Conservation (phyloP, 2,888 invertebrate species). For the Drosophila mimetica region DNA sequence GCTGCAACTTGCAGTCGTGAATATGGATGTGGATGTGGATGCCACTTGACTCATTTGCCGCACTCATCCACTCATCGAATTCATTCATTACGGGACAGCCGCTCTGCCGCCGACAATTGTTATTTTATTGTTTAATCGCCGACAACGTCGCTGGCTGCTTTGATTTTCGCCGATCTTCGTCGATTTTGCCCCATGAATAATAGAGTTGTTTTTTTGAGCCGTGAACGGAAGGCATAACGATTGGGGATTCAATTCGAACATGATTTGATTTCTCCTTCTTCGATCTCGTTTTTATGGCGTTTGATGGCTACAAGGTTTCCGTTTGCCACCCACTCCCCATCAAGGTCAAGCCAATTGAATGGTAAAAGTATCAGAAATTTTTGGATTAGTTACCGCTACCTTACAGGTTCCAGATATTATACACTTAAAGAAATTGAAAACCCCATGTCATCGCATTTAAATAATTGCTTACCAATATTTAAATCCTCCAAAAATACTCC, state of each 20-base stretch:
- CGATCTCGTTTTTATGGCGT: slow-evolving; percentile 22
- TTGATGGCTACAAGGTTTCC: neutral
- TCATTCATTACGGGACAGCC: slow-evolving; percentile 35
- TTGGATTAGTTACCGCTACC: too few species aligned
- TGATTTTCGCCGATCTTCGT: slow-evolving; percentile 59
- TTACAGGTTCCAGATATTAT: too few species aligned
- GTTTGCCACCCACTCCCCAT: neutral
- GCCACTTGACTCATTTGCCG: slow-evolving; percentile 30
- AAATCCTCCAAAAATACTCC: too few species aligned
- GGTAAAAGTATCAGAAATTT: neutral
- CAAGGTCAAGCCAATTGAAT: slow-evolving; percentile 13
- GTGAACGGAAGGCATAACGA: slow-evolving; percentile 25
- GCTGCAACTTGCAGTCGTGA: slow-evolving; percentile 18
- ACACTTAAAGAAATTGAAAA: too few species aligned
- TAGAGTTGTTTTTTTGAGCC: slow-evolving; percentile 40
- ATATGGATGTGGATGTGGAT: slow-evolving; percentile 25
- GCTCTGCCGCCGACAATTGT: slow-evolving; percentile 41
- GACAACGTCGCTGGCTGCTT: slow-evolving; percentile 27
- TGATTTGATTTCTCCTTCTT: slow-evolving; percentile 41
- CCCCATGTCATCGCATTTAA: too few species aligned
- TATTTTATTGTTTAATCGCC: slow-evolving; percentile 45
- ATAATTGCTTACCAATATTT: too few species aligned
- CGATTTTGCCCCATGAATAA: slow-evolving; percentile 53
- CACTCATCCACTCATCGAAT: slow-evolving; percentile 27
- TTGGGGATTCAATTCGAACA: slow-evolving; percentile 7